Percentiles rank a stretch among this genome's conserved stretches.
These are phyloP conservation scores for Agriotes lineatus DNA, from an alignment of 2,888 invertebrate species.

Conservation along the genomic window DNA sequence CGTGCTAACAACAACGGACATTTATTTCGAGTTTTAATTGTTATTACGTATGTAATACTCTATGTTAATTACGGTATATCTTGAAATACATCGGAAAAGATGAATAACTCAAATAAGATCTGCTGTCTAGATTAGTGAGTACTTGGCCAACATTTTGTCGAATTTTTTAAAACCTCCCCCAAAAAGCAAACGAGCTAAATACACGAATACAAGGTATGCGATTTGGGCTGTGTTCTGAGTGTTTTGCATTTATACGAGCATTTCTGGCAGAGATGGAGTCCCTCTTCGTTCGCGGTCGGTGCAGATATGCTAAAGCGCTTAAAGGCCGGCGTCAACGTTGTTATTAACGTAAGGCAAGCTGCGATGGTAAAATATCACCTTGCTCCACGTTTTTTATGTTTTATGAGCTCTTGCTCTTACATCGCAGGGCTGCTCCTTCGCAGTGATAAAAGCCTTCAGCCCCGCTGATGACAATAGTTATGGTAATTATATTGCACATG, in stretches of 20 bases:
- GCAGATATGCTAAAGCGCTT: constrained; percentile 42
- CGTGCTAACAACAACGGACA: too few relatives aligned
- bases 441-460: constrained; percentile 38
- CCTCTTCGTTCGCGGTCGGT: constrained; percentile 36
- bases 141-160: background rate
- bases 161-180: background rate
- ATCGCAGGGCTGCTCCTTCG: constrained; percentile 36
- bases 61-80: too few relatives aligned
- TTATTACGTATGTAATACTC: too few relatives aligned
- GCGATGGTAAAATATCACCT: constrained; percentile 42
- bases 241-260: constrained; percentile 44
- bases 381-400: constrained; percentile 41
- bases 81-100: too few relatives aligned
- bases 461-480: constrained; percentile 43
- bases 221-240: constrained; percentile 29
- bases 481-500: constrained; percentile 45
- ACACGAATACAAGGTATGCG: constrained; percentile 32
- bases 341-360: constrained; percentile 43
- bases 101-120: too few relatives aligned
- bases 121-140: too few relatives aligned
- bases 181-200: constrained; percentile 33
- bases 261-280: constrained; percentile 36
- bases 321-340: constrained; percentile 41
- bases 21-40: too few relatives aligned
- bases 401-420: constrained; percentile 43